phyloP scores from a whole-genome alignment of 2,113 vertebrate genomes.

The Oryzias curvinotus region DNA sequence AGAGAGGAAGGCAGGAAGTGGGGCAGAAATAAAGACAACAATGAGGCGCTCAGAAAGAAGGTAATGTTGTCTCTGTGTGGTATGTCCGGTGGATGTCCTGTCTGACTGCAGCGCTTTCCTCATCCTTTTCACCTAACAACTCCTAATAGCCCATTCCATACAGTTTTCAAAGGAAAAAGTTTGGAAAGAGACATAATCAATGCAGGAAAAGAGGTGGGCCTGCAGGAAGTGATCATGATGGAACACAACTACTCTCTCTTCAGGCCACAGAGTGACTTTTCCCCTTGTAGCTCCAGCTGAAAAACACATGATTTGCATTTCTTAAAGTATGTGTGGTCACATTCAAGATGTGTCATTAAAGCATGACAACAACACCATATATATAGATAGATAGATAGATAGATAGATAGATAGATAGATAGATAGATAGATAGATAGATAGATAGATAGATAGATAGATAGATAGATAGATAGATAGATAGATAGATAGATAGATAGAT shows the following conservation, averaged over 20 bases:
- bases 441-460: too few species aligned
- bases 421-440: too few species aligned
- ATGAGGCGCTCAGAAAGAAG: conserved; percentile 34
- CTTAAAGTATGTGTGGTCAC: conserved; percentile 14
- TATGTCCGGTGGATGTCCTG: conserved; percentile 55
- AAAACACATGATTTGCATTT: conserved; percentile 15
- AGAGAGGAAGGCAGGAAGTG: conserved; percentile 42
- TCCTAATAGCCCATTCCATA: conserved; percentile 33
- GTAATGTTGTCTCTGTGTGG: conserved; percentile 25
- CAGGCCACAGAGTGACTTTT: conserved; percentile 23
- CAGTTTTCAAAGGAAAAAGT: conserved; percentile 27
- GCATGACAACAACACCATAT: conserved; percentile 36
- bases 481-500: too few species aligned
- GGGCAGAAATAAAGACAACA: conserved; percentile 25
- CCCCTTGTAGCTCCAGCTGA: conserved; percentile 18
- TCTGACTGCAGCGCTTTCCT: conserved; percentile 42
- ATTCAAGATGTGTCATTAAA: conserved; percentile 29
- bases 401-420: too few species aligned
- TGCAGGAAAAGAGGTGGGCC: conserved; percentile 1
- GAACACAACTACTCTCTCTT: conserved; percentile 28
- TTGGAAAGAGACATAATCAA: not conserved
- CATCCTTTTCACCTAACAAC: conserved; percentile 46
- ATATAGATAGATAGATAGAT: too few species aligned
- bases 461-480: too few species aligned
- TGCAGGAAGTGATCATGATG: not conserved